Percentiles rank a stretch among this genome's conserved stretches.
Conservation (phyloP, 2,888 invertebrate species). For the Eupithecia pulchellata region DNA sequence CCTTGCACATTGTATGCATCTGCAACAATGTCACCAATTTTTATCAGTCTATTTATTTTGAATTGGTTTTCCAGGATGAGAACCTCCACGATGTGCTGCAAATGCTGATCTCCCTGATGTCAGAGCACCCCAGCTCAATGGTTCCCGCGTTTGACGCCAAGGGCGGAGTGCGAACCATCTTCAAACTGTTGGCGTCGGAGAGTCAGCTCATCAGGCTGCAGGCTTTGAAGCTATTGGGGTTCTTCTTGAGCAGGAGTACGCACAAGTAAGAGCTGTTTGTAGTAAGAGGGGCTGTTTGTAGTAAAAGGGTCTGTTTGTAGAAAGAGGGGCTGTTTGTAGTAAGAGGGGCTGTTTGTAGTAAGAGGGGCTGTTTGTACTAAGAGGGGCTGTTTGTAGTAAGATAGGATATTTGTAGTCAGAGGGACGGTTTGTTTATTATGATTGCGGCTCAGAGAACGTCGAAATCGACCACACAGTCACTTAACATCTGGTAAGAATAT, state of each 20-base stretch:
- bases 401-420: too few relatives aligned
- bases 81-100: conserved; percentile 99
- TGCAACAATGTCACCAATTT: not conserved
- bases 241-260: conserved; percentile 98
- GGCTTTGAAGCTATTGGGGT: conserved; percentile 97
- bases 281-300: too few relatives aligned
- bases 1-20: not conserved
- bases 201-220: conserved; percentile 98
- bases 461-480: too few relatives aligned
- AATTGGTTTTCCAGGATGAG: conserved; percentile 90
- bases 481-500: too few relatives aligned
- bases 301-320: too few relatives aligned
- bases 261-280: conserved; percentile 94
- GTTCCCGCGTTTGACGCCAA: conserved; percentile 99
- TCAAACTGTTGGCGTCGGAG: conserved; percentile 97
- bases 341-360: too few relatives aligned
- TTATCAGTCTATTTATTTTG: not conserved
- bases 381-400: too few relatives aligned
- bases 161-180: conserved; percentile 97
- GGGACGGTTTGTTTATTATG: too few relatives aligned
- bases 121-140: conserved; percentile 99
- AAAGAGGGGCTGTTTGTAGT: too few relatives aligned
- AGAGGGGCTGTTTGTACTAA: too few relatives aligned
- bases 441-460: too few relatives aligned
- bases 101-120: conserved; percentile 98